Conservation (phyloP, 2,888 invertebrate species). For the Microchrysa polita region DNA sequence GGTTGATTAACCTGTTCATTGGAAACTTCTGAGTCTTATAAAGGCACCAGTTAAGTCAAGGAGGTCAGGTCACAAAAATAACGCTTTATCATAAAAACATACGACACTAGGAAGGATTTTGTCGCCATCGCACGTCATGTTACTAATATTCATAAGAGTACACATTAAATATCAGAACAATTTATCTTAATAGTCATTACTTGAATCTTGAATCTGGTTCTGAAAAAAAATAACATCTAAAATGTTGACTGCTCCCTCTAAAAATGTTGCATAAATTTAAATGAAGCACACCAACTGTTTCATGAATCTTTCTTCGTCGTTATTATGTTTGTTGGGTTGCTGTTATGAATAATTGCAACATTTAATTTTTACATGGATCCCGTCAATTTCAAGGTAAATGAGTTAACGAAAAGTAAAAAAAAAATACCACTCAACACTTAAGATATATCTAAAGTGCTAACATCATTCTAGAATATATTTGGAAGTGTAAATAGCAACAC, state of each 20-base stretch:
- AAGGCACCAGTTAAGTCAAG: not conserved
- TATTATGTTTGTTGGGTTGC: not conserved
- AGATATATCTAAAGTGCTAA: not conserved
- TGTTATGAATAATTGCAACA: conserved; percentile 22
- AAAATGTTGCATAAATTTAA: not conserved
- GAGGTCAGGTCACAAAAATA: not conserved
- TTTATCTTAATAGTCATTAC: too few species aligned
- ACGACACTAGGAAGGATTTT: too few species aligned
- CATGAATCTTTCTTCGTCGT: too few species aligned
- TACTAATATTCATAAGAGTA: too few species aligned
- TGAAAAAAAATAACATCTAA: not conserved
- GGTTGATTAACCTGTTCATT: conserved; percentile 22
- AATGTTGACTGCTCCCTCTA: not conserved
- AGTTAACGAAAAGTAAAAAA: not conserved
- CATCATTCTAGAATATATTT: not conserved
- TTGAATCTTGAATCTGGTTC: too few species aligned
- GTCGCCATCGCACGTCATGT: too few species aligned
- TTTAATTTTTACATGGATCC: conserved; percentile 10
- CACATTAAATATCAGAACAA: too few species aligned
- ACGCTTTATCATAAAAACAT: too few species aligned
- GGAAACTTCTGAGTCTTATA: not conserved
- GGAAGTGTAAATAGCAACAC: not conserved
- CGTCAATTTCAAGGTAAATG: conserved; percentile 8
- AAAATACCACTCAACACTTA: conserved; percentile 3
- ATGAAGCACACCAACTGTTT: not conserved